These are phyloP conservation scores for Nothobranchius furzeri DNA, from an alignment of 2,113 vertebrate genomes.

Conservation along the genomic window DNA sequence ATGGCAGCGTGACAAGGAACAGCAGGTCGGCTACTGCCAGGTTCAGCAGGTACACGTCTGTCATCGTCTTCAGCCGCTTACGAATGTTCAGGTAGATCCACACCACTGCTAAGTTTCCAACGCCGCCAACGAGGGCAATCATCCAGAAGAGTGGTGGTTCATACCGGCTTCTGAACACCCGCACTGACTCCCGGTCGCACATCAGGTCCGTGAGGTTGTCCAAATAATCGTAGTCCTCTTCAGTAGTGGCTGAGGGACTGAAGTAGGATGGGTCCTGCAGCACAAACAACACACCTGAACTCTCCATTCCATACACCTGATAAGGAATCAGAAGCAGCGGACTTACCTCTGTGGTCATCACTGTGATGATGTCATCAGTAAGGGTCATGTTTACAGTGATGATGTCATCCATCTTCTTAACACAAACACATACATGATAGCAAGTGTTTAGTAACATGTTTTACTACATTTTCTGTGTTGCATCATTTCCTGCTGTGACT, in stretches of 20 bases:
- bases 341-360: slow-evolving; percentile 31
- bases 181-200: slow-evolving; percentile 75
- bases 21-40: slow-evolving; percentile 87
- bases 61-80: slow-evolving; percentile 83
- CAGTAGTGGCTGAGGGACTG: not conserved
- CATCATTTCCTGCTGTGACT: not conserved
- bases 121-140: slow-evolving; percentile 76
- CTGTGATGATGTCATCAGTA: slow-evolving; percentile 37
- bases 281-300: slow-evolving; percentile 4
- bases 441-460: not conserved
- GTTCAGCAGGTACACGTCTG: slow-evolving; percentile 85
- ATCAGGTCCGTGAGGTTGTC: not conserved
- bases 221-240: not conserved
- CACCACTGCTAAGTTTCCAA: slow-evolving; percentile 84
- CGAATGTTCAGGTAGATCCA: slow-evolving; percentile 83
- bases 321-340: not conserved
- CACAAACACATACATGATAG: slow-evolving; percentile 15
- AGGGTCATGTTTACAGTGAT: slow-evolving; percentile 12
- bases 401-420: slow-evolving; percentile 18
- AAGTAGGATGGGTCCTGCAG: not conserved
- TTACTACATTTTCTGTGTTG: not conserved
- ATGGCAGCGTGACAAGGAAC: slow-evolving; percentile 86
- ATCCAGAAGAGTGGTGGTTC: slow-evolving; percentile 83
- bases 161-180: slow-evolving; percentile 73
- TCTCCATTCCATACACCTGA: not conserved